phyloP scores from a whole-genome alignment of 2,797 vertebrate species.

The Erithacus rubecula region DNA sequence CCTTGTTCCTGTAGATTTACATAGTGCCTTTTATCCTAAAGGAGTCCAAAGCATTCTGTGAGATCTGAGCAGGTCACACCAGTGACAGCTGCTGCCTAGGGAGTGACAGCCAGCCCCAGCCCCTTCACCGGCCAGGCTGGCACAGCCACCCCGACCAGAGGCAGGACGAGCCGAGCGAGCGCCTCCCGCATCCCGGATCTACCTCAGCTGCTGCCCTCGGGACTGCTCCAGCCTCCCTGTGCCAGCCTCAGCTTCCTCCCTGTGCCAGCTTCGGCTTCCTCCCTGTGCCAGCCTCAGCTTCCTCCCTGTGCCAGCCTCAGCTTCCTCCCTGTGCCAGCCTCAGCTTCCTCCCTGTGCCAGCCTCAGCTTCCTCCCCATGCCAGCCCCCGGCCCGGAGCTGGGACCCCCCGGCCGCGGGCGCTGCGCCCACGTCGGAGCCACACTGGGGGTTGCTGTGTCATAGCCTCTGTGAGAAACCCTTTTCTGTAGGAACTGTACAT shows the following conservation, averaged over 20 bases:
- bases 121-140: neutral
- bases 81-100: neutral
- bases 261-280: neutral
- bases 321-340: too few relatives aligned
- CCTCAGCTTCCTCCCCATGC: too few relatives aligned
- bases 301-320: neutral
- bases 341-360: too few relatives aligned
- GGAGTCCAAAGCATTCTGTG: constrained; percentile 51
- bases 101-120: neutral
- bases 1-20: constrained; percentile 27
- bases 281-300: too few relatives aligned
- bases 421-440: neutral
- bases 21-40: constrained; percentile 55
- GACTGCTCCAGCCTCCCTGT: neutral
- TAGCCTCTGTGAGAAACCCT: constrained; percentile 9
- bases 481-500: constrained; percentile 60
- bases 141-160: neutral
- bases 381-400: too few relatives aligned
- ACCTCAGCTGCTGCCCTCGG: constrained; percentile 45
- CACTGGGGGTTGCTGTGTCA: neutral
- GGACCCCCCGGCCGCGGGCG: neutral
- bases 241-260: neutral
- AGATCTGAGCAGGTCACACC: neutral
- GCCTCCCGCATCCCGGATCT: constrained; percentile 14
- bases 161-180: neutral